These are phyloP conservation scores for Drosophila setifemur DNA, from an alignment of 1,140 invertebrate species.

Conservation along the genomic window DNA sequence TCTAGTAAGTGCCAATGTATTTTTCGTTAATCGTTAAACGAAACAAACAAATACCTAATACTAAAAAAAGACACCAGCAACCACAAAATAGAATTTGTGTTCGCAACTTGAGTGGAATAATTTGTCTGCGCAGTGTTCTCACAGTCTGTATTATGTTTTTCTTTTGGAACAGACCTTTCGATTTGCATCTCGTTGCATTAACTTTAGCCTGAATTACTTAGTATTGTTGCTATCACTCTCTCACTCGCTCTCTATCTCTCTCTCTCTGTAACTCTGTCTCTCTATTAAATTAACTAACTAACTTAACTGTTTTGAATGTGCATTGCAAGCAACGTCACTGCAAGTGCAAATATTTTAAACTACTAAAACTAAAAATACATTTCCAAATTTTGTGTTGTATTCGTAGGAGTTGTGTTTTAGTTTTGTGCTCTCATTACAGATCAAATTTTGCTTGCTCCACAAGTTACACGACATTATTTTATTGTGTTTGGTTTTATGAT, in stretches of 20 bases:
- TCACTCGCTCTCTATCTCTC: slow-evolving; percentile 55
- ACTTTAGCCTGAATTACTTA: slow-evolving; percentile 61
- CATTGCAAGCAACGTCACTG: slow-evolving; percentile 54
- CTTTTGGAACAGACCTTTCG: slow-evolving; percentile 38
- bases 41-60: slow-evolving; percentile 44
- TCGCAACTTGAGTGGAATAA: slow-evolving; percentile 61
- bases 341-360: slow-evolving; percentile 45
- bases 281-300: slow-evolving; percentile 29
- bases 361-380: slow-evolving; percentile 49
- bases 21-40: slow-evolving; percentile 67
- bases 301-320: slow-evolving; percentile 70
- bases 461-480: slow-evolving; percentile 16
- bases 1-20: slow-evolving; percentile 91
- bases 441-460: slow-evolving; percentile 49
- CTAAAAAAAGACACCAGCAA: slow-evolving; percentile 48
- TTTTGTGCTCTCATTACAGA: slow-evolving; percentile 43
- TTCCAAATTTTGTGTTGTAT: slow-evolving; percentile 72
- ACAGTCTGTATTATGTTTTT: slow-evolving; percentile 51
- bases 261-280: slow-evolving; percentile 52
- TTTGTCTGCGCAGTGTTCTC: slow-evolving; percentile 38
- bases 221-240: slow-evolving; percentile 67
- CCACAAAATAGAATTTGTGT: slow-evolving; percentile 69
- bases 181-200: slow-evolving; percentile 45
- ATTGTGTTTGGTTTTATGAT: slow-evolving; percentile 13
- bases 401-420: slow-evolving; percentile 68